These are phyloP conservation scores for Reticulitermes speratus DNA, from an alignment of 1,140 invertebrate genomes.

Conservation along the genomic window DNA sequence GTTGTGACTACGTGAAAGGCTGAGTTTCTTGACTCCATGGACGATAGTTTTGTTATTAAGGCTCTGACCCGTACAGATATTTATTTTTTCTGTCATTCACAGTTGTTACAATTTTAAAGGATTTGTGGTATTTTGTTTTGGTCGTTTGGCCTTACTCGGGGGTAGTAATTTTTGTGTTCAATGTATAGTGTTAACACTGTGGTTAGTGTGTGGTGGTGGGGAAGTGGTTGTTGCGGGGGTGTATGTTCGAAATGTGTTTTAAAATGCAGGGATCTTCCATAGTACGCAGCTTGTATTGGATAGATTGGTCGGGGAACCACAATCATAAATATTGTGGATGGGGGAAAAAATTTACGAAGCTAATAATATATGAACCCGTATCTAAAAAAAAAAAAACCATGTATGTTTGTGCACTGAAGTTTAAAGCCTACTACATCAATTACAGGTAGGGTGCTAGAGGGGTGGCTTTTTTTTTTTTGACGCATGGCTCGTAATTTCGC, in stretches of 20 bases:
- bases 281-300: not conserved
- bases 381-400: not conserved
- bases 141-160: too few species aligned
- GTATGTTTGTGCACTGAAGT: not conserved
- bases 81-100: too few species aligned
- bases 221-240: not conserved
- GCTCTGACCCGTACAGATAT: too few species aligned
- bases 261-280: not conserved
- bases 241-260: not conserved
- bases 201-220: not conserved
- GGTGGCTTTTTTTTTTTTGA: not conserved
- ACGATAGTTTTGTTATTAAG: too few species aligned
- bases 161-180: not conserved
- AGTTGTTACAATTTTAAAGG: too few species aligned
- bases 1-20: too few species aligned
- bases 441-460: not conserved
- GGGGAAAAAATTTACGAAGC: not conserved
- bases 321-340: not conserved
- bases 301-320: not conserved
- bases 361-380: constrained; percentile 14
- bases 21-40: too few species aligned
- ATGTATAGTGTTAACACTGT: not conserved
- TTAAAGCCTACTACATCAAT: not conserved
- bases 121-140: too few species aligned
- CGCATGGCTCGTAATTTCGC: not conserved